phyloP scores from a whole-genome alignment of 2,113 vertebrate species.

The Bucco capensis region DNA sequence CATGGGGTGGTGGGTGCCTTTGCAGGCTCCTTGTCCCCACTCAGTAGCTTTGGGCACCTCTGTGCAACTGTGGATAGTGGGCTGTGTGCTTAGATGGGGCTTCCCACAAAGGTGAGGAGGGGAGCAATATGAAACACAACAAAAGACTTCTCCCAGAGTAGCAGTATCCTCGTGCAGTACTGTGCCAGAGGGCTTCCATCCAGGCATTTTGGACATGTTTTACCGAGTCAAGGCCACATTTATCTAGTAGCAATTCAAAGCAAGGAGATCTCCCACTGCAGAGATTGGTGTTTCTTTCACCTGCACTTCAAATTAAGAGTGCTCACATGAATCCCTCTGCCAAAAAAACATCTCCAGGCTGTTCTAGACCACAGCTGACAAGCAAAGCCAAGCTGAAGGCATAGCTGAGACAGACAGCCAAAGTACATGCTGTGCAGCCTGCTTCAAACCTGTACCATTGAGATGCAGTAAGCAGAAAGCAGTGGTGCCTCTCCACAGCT shows the following conservation, averaged over 20 bases:
- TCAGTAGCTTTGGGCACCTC: background rate
- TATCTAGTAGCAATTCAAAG: background rate
- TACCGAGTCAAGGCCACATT: background rate
- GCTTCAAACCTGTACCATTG: background rate
- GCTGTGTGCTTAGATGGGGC: background rate
- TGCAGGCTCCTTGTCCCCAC: rapidly evolving
- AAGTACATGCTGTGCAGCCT: rapidly evolving
- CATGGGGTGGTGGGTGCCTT: background rate
- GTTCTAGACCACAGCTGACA: background rate
- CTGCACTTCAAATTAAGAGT: background rate
- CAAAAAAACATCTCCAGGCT: background rate
- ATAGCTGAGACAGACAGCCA: background rate
- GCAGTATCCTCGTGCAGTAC: background rate
- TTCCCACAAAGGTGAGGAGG: background rate
- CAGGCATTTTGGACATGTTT: background rate
- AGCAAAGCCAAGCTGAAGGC: background rate
- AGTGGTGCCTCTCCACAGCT: background rate
- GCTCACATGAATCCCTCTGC: background rate
- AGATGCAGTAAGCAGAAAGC: background rate
- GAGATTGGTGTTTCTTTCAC: background rate
- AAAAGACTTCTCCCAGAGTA: background rate
- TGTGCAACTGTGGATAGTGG: rapidly evolving
- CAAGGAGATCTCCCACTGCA: background rate
- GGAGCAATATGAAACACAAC: background rate
- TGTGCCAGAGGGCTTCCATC: background rate